A percentile compares a stretch with the other conserved stretches of the same genome.
phyloP scores from a whole-genome alignment of 2,113 vertebrate genomes.

The Lepidothrix coronata region DNA sequence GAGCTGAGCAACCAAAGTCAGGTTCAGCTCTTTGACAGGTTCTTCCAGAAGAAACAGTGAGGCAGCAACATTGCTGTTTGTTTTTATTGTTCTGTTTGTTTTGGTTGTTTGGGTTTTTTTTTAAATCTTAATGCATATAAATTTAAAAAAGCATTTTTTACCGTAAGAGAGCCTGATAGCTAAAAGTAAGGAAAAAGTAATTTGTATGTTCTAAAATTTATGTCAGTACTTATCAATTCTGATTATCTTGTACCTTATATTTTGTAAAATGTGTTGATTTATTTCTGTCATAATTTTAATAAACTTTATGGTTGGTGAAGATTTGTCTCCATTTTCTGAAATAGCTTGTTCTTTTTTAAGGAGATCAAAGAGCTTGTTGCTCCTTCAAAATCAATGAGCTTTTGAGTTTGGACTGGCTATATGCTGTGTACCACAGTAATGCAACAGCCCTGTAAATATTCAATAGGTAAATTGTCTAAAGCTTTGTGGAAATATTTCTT shows the following conservation, averaged over 20 bases:
- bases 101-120: not conserved
- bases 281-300: not conserved
- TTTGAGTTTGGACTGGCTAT: not conserved
- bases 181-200: not conserved
- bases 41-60: not conserved
- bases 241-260: not conserved
- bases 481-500: not conserved
- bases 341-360: not conserved
- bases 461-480: not conserved
- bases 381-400: not conserved
- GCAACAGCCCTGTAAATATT: not conserved
- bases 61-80: fast-evolving
- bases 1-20: not conserved
- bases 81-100: not conserved
- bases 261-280: not conserved
- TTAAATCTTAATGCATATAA: not conserved
- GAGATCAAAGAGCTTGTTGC: not conserved
- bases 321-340: not conserved
- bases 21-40: not conserved
- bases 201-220: not conserved
- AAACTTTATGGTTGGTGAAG: not conserved
- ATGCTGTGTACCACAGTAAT: not conserved
- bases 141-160: not conserved
- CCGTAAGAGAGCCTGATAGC: not conserved
- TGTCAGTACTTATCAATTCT: not conserved